Percentiles rank a stretch among this genome's conserved stretches.
phyloP scores from a whole-genome alignment of 2,113 vertebrate genomes.

The Varanus salvator region DNA sequence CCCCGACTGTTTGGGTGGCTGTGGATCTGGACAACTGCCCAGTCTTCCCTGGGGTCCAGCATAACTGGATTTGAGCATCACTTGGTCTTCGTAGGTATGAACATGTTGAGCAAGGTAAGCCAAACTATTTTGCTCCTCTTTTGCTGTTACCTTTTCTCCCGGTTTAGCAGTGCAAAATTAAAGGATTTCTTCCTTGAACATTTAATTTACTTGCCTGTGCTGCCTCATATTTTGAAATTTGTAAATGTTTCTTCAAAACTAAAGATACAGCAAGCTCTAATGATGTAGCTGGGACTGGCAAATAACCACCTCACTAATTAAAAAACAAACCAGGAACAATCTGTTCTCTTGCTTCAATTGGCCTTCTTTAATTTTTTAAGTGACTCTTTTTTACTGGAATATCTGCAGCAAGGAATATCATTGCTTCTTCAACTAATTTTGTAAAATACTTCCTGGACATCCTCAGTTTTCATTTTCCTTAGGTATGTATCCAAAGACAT shows the following conservation, averaged over 20 bases:
- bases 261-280: neutral
- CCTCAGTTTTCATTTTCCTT: neutral
- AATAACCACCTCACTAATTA: neutral
- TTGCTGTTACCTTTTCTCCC: neutral
- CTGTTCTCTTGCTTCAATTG: slow-evolving; percentile 1
- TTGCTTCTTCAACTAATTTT: slow-evolving; percentile 11
- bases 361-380: slow-evolving; percentile 33
- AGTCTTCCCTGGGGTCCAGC: neutral
- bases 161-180: neutral
- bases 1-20: neutral
- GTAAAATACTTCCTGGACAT: neutral
- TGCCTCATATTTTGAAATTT: neutral
- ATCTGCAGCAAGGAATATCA: neutral
- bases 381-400: neutral
- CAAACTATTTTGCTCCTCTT: neutral
- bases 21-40: neutral
- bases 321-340: neutral
- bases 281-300: neutral
- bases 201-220: neutral
- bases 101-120: neutral
- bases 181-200: neutral
- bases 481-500: neutral
- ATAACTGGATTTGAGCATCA: neutral
- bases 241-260: neutral
- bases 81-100: neutral